Base-by-base conservation (phyloP, 1,140 invertebrate genomes). In the Trypoxylus dichotomus region DNA sequence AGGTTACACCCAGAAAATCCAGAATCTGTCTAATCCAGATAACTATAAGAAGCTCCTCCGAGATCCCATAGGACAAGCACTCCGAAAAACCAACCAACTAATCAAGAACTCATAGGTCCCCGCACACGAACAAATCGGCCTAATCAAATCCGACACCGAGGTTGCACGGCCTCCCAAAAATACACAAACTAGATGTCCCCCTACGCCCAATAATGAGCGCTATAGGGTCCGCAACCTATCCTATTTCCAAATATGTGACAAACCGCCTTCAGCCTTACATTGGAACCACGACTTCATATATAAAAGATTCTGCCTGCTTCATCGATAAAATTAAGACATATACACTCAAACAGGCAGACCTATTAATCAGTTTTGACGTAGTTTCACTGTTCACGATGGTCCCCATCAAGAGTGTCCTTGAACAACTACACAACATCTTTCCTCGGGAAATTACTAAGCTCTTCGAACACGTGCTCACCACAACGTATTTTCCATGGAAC, bases 81-180 rank as follows among this genome's bases (percentile, higher is more conserved):
- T n/a, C n/a, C n/a, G n/a, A n/a, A n/a, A n/a, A n/a, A n/a, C n/a
- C n/a, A n/a, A n/a, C n/a, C 7, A 29, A 3, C 68, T 21, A n/a
- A 72, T 72, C 68, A 72, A 15, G 19, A 37, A 29, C 32, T 21
- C 68, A 15, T 2, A 27, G 15, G 19, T 72, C 24, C 68, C 68
- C 32, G 32, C 68, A 29, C 11, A 24, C 24, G 68, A 37, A 8
- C 32, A 72, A 37, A 3, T 29, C 68, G 13, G 25, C 7, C 24
- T 72, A 3, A 37, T 27, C 15, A 72, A 72, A 72, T 72, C 68
- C 19, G 68, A 72, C 3, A n/a, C 68, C 68, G 24, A 37, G 68
- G 24, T 37, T 72, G 25, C 19, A 72, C 15, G 68, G 68, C 13
- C 15, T 72, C 7, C 68, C 68, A 6, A 72, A 72, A 72, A 19